These are phyloP conservation scores for Machaerirhynchus nigripectus DNA, from an alignment of 2,113 vertebrate species.

Conservation along the genomic window DNA sequence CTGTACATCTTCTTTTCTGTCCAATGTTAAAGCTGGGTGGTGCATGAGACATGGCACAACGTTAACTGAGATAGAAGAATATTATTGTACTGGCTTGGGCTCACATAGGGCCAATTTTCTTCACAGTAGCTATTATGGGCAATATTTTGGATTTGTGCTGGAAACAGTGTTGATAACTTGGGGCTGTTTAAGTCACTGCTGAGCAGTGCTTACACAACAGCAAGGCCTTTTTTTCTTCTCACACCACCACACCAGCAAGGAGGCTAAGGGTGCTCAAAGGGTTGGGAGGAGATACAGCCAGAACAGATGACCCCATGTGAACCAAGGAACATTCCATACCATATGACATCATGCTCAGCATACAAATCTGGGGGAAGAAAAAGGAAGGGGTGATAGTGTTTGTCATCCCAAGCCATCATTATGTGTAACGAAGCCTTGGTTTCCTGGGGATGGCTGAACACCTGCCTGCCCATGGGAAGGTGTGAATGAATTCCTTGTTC, in stretches of 20 bases:
- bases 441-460: neutral
- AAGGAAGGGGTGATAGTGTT: neutral
- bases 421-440: neutral
- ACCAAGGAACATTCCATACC: neutral
- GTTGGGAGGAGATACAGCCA: neutral
- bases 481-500: neutral
- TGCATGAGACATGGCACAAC: neutral
- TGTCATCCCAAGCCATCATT: neutral
- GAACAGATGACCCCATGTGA: neutral
- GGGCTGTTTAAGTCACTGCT: neutral
- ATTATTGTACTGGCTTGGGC: neutral
- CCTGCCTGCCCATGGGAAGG: neutral
- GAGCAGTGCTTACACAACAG: rapidly evolving
- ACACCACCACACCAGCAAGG: rapidly evolving
- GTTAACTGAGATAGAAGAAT: neutral
- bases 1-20: neutral
- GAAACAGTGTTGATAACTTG: neutral
- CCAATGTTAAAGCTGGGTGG: neutral
- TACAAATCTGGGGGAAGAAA: neutral
- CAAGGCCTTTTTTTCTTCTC: neutral
- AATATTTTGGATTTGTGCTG: neutral
- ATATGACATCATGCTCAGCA: neutral
- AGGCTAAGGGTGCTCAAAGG: neutral
- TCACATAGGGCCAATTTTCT: neutral
- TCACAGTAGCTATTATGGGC: neutral